Percentiles rank a stretch among this genome's conserved stretches.
These are phyloP conservation scores for Turritopsis rubra DNA, from an alignment of 30 jellyfish, hydroid and myxozoan species.

Conservation along the genomic window DNA sequence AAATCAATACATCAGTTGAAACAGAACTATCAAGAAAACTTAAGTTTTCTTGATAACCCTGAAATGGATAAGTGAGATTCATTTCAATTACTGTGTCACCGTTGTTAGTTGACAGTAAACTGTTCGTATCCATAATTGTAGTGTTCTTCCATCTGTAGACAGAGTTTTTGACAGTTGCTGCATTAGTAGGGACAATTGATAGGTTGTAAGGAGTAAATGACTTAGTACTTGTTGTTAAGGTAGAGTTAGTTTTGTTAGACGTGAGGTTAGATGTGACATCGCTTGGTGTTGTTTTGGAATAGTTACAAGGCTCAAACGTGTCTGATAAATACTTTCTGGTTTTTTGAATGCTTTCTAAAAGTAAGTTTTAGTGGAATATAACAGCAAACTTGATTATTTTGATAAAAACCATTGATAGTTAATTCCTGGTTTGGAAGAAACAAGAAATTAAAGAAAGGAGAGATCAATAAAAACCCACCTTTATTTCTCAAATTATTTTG, in stretches of 20 bases:
- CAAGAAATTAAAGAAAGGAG: too few species aligned
- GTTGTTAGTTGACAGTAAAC: neutral
- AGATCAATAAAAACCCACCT: too few species aligned
- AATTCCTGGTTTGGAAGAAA: too few species aligned
- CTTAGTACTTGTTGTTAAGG: neutral
- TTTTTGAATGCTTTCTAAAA: neutral
- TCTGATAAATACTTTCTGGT: neutral
- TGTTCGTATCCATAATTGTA: neutral
- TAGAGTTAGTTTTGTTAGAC: neutral
- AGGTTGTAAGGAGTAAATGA: neutral
- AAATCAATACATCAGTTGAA: neutral
- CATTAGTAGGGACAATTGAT: neutral
- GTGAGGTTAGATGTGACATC: neutral
- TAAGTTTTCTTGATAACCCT: neutral
- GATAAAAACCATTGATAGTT: too few species aligned
- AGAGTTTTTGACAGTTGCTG: neutral
- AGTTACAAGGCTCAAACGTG: neutral
- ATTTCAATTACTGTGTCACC: neutral
- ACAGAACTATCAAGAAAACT: neutral
- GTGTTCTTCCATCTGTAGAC: neutral
- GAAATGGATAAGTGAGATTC: neutral
- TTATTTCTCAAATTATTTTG: too few species aligned
- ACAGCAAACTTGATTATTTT: too few species aligned
- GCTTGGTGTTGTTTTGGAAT: neutral
- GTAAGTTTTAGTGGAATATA: neutral